Percentiles rank a stretch among this genome's conserved stretches.
Conservation (phyloP, 1,140 invertebrate species). For the Vanessa atalanta region DNA sequence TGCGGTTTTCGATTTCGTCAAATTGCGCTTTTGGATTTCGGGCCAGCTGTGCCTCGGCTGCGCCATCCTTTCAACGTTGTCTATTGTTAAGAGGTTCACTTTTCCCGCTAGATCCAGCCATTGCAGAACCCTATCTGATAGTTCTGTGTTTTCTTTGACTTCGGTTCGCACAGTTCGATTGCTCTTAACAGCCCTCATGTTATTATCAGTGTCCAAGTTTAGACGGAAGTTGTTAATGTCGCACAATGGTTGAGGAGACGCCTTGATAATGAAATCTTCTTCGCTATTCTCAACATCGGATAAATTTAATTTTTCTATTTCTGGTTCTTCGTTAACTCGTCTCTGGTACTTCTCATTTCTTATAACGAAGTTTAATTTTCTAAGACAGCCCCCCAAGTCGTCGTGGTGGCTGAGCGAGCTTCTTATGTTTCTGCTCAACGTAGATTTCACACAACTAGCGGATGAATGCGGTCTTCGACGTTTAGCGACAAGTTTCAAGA, state of each 20-base stretch:
- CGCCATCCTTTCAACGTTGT: conserved; percentile 59
- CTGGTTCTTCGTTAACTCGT: conserved; percentile 35
- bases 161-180: conserved; percentile 64
- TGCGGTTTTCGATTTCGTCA: conserved; percentile 64
- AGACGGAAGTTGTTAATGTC: conserved; percentile 42
- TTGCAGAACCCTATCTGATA: conserved; percentile 82
- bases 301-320: conserved; percentile 61
- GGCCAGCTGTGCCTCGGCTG: conserved; percentile 76
- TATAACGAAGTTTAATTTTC: conserved; percentile 61
- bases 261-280: conserved; percentile 54
- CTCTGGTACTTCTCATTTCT: conserved; percentile 47
- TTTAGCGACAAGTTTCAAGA: conserved; percentile 55
- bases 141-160: conserved; percentile 63
- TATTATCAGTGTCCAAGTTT: conserved; percentile 38
- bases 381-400: conserved; percentile 49
- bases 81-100: conserved; percentile 60
- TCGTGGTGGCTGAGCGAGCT: conserved; percentile 49
- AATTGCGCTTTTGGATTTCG: conserved; percentile 62
- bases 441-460: conserved; percentile 46
- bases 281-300: conserved; percentile 58
- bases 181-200: conserved; percentile 63
- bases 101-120: conserved; percentile 83
- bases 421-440: conserved; percentile 37
- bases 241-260: conserved; percentile 54
- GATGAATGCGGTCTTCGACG: conserved; percentile 58